Conservation (phyloP, 2,113 vertebrate species). For the Rhinoptilus africanus region DNA sequence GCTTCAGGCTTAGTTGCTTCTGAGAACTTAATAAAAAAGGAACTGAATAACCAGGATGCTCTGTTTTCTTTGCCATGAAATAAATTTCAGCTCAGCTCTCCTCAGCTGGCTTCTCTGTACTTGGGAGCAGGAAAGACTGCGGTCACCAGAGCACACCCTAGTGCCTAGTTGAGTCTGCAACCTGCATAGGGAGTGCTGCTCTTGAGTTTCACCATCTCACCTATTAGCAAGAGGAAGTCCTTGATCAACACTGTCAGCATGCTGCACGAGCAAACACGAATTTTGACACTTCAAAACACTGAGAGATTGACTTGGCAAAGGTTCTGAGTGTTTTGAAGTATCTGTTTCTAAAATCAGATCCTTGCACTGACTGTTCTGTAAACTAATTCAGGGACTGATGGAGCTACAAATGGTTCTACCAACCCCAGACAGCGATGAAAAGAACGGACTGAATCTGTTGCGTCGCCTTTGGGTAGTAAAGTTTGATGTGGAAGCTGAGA, state of each 20-base stretch:
- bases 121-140: neutral
- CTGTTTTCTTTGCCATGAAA: neutral
- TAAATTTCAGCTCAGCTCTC: neutral
- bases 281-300: neutral
- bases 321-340: neutral
- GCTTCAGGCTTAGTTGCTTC: neutral
- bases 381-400: constrained; percentile 83
- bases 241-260: neutral
- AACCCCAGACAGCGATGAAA: constrained; percentile 85
- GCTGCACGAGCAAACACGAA: neutral
- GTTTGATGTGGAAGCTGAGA: constrained; percentile 91
- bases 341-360: neutral
- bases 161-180: neutral
- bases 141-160: neutral
- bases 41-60: neutral
- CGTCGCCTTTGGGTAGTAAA: constrained; percentile 92
- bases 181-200: neutral
- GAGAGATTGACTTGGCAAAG: neutral
- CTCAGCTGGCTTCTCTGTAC: neutral
- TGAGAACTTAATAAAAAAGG: neutral
- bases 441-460: constrained; percentile 85
- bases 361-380: neutral
- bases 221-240: neutral
- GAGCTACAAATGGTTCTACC: constrained; percentile 93
- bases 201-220: neutral